Evolutionary conservation across 2,113 vertebrate genomes (phyloP).

Genomic region (Geothlypis trichas): DNA sequence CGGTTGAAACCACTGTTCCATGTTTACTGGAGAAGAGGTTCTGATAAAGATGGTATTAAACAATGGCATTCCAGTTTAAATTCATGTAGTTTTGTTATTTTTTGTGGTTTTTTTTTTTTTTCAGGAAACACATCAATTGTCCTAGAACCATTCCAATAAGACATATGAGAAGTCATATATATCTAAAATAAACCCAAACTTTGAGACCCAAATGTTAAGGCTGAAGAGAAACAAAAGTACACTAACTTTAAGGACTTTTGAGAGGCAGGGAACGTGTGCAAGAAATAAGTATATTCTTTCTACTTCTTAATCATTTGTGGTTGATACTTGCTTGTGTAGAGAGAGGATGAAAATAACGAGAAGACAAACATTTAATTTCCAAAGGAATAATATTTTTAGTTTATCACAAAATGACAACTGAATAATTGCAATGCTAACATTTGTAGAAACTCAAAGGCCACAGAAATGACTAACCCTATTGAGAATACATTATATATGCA

Average conservation of each 20-base stretch:
- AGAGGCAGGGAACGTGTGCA: background rate
- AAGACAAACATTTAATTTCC: background rate
- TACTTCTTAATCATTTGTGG: background rate
- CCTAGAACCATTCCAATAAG: background rate
- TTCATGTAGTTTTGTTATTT: no score
- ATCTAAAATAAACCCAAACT: background rate
- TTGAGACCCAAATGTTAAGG: background rate
- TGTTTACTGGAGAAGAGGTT: background rate
- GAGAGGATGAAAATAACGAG: background rate
- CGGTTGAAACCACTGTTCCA: background rate
- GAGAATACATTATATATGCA: constrained; percentile 39
- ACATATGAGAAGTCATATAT: background rate
- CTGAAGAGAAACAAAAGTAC: background rate
- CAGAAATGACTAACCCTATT: constrained; percentile 1
- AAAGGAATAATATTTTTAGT: background rate
- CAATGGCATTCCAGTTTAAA: background rate
- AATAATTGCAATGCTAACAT: constrained; percentile 25
- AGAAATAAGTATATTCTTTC: background rate
- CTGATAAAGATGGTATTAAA: background rate
- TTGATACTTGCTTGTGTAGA: background rate
- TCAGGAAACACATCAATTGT: background rate
- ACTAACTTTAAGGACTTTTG: background rate
- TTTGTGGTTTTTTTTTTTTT: background rate
- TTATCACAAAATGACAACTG: background rate
- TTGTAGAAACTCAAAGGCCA: constrained; percentile 26